phyloP scores from a whole-genome alignment of 2,113 vertebrate genomes.

The Drymodes brunneopygia region DNA sequence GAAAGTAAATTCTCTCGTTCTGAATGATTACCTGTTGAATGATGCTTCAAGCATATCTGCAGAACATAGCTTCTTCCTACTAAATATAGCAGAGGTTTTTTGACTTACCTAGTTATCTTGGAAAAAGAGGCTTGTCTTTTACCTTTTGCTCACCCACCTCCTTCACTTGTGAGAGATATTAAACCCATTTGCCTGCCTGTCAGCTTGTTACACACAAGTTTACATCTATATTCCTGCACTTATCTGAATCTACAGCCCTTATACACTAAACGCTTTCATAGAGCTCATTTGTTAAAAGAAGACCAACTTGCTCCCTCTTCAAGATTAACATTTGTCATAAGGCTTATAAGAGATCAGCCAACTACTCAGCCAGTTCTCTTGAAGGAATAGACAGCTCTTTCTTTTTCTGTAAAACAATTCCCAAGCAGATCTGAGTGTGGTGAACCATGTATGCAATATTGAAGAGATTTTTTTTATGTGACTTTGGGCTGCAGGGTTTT shows the following conservation, averaged over 20 bases:
- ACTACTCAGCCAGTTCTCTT: not conserved
- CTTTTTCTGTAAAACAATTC: not conserved
- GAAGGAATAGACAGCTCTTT: not conserved
- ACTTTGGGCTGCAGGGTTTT: not conserved
- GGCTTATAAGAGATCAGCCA: not conserved
- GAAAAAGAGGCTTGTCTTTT: not conserved
- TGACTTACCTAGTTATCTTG: not conserved
- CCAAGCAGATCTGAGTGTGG: not conserved
- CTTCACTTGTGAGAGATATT: not conserved
- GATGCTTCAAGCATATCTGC: not conserved
- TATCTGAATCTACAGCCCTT: not conserved
- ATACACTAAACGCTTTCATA: not conserved
- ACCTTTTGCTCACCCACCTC: not conserved
- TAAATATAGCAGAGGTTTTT: not conserved
- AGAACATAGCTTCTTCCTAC: not conserved
- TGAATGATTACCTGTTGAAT: not conserved
- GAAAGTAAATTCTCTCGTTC: not conserved
- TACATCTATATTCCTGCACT: not conserved
- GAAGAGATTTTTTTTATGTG: not conserved
- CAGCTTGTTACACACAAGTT: constrained; percentile 13
- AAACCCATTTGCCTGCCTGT: constrained; percentile 5
- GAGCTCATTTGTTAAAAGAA: not conserved
- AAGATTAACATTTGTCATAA: not conserved
- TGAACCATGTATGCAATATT: not conserved
- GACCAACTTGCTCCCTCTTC: not conserved